A percentile compares a stretch with the other conserved stretches of the same genome.
Evolutionary conservation across 1,140 invertebrate genomes (phyloP).

Genomic region (Aphis craccivora): DNA sequence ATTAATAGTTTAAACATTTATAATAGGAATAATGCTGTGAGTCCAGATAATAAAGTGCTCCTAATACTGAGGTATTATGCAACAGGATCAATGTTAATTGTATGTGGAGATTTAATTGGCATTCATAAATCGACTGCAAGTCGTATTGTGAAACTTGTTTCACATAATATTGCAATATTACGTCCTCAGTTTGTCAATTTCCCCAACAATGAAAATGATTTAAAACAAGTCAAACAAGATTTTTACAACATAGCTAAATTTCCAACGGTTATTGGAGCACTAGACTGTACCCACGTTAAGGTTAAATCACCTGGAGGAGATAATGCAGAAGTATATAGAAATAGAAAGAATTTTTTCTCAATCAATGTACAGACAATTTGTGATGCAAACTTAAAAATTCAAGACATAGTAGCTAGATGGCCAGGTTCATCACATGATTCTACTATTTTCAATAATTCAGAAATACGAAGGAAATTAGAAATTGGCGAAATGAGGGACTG

Average conservation of each 20-base stretch:
- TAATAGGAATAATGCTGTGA: neutral
- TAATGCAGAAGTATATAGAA: constrained; percentile 64
- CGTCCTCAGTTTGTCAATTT: constrained; percentile 60
- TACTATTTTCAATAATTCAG: constrained; percentile 63
- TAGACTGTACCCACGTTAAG: constrained; percentile 65
- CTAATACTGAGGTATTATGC: neutral
- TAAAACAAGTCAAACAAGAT: constrained; percentile 58
- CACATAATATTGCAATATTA: constrained; percentile 43
- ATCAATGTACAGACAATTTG: constrained; percentile 65
- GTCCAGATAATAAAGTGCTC: neutral
- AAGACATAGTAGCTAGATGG: constrained; percentile 64
- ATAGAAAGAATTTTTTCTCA: constrained; percentile 65
- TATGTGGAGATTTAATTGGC: neutral
- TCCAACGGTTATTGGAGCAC: constrained; percentile 64
- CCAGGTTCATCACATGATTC: constrained; percentile 63
- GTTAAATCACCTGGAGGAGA: constrained; percentile 62
- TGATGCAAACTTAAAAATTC: constrained; percentile 63
- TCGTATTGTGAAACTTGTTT: constrained; percentile 50
- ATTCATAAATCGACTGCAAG: constrained; percentile 34
- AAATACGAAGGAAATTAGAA: constrained; percentile 57
- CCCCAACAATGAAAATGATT: constrained; percentile 60
- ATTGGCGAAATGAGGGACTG: neutral
- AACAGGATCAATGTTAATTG: neutral
- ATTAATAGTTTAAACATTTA: neutral
- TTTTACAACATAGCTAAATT: constrained; percentile 63